Evolutionary conservation across 2,113 vertebrate genomes (phyloP), one percentile per base, ranked within the genome.

Genomic region (Pagrus major): DNA sequence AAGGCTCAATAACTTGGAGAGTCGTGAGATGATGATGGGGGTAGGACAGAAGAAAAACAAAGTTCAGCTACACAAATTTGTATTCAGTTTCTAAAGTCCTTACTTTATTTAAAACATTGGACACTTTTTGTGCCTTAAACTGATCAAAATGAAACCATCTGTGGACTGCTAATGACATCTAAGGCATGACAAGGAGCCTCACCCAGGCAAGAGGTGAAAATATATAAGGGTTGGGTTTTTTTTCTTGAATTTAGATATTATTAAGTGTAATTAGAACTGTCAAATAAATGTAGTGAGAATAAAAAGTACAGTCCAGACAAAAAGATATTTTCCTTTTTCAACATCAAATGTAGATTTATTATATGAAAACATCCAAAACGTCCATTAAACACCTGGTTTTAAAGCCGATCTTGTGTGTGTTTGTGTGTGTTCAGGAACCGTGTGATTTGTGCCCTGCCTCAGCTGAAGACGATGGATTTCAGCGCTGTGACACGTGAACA

Each of bases 391-490:
- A 10, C 52, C 29, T 65, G 25, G 12, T 23, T 67, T 31, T 54
- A 31, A 56, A 64, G 44, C 25, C 44, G 1, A 33, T 46, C 12
- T 31, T 14, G 8, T 39, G 9, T 39, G 33, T 69, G 51, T 31
- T 11, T 54, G 25, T 78, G 9, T 77, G 37, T 83, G 31, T 69
- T 65, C 39, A 97, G 96, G 92, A 84, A 75, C 3, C 92, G 95
- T 33, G 88, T 96, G 49, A 89, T 97, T 80, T 90, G 87, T 10
- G 71, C 63, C 1, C 83, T 96, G 88, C 95, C 95, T 68, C 92
- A 86, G 2, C 72, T 97, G 83, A 96, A 96, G 86, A 94, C 42
- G 0, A 83, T 97, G n/a, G 96, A 96, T 89, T 97, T 96, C 92
- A 95, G 94, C 27, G 81, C 85, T 1, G 90, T 97, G 80, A 96